Percentiles rank a stretch among this genome's conserved stretches.
Conservation (phyloP, 2,113 vertebrate species). For the Mus pahari region DNA sequence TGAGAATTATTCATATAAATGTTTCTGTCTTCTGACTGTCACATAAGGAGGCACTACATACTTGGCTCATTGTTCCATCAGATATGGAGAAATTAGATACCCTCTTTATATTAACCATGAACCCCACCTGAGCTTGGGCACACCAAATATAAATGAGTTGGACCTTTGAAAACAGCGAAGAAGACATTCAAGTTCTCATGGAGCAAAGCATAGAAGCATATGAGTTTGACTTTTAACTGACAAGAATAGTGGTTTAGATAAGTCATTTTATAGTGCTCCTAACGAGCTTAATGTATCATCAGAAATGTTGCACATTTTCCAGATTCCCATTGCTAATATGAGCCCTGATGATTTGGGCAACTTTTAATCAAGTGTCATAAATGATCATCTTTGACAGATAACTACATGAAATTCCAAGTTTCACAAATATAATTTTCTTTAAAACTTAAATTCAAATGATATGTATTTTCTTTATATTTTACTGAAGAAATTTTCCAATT, state of each 20-base stretch:
- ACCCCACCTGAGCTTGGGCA: background rate
- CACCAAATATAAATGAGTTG: background rate
- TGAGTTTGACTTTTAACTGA: background rate
- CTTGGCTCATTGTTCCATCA: background rate
- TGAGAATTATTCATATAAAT: constrained; percentile 22
- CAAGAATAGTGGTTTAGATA: background rate
- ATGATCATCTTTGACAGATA: background rate
- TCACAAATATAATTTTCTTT: constrained; percentile 3
- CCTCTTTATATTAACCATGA: background rate
- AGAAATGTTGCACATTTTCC: constrained; percentile 30
- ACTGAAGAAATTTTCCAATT: constrained; percentile 32
- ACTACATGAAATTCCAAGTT: constrained; percentile 1
- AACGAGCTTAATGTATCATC: background rate
- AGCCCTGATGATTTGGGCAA: background rate
- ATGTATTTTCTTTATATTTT: background rate
- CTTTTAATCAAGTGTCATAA: background rate
- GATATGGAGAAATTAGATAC: background rate
- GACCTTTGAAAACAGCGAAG: background rate
- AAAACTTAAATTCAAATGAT: constrained; percentile 23
- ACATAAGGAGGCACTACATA: background rate
- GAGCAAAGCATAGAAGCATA: background rate
- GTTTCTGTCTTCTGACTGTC: constrained; percentile 1
- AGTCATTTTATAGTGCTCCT: background rate
- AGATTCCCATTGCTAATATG: background rate
- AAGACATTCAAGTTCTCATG: background rate